These are phyloP conservation scores for Epizoanthus illoricatus DNA, from an alignment of 92 coral and sea anemone species.

Conservation along the genomic window DNA sequence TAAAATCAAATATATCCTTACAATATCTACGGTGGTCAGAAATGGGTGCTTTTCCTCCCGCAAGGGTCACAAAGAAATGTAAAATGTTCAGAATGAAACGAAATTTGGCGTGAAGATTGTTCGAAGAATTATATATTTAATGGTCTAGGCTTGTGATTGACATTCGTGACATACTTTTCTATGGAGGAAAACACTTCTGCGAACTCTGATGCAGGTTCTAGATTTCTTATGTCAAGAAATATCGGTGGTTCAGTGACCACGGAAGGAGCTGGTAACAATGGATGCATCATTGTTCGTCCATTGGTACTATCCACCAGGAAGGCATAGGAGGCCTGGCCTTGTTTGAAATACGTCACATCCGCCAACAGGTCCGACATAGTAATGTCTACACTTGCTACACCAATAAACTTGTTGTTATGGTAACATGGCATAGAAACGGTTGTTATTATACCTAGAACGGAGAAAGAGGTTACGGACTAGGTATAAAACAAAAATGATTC, in stretches of 20 bases:
- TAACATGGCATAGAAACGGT: conserved; percentile 64
- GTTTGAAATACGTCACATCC: conserved; percentile 58
- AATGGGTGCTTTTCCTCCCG: no score
- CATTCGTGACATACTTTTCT: conserved; percentile 37
- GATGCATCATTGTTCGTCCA: conserved; percentile 68
- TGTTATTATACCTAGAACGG: conserved; percentile 52
- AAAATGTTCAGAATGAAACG: no score
- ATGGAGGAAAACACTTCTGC: conserved; percentile 44
- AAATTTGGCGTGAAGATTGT: no score
- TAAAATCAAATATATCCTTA: no score
- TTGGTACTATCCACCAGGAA: conserved; percentile 56
- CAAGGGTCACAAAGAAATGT: no score
- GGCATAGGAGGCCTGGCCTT: conserved; percentile 65
- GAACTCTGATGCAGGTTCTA: conserved; percentile 53
- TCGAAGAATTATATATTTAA: no score
- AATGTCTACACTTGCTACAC: conserved; percentile 66
- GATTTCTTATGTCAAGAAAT: conserved; percentile 52
- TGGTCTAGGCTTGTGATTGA: no score
- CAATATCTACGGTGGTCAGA: no score
- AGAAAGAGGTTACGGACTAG: not conserved
- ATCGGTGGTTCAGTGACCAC: conserved; percentile 47
- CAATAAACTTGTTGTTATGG: conserved; percentile 54
- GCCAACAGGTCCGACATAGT: conserved; percentile 60
- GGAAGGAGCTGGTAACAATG: conserved; percentile 62
- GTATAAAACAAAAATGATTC: no score